These are phyloP conservation scores for Leptopilina boulardi DNA, from an alignment of 1,140 invertebrate species.

Conservation along the genomic window DNA sequence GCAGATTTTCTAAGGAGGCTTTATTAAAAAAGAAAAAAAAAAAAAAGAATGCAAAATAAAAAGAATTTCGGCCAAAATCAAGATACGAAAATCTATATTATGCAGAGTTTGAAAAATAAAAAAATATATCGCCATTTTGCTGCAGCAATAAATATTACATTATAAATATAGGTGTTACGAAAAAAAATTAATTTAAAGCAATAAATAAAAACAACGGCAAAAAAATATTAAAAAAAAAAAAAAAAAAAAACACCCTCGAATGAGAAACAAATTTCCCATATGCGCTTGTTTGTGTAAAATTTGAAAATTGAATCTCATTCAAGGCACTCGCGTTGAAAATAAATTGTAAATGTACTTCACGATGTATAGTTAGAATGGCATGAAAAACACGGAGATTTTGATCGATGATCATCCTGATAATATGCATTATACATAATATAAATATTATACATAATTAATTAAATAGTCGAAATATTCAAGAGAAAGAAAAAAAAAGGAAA, in stretches of 20 bases:
- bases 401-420: constrained; percentile 30
- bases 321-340: constrained; percentile 43
- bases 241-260: too few species aligned
- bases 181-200: constrained; percentile 20
- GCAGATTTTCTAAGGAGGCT: constrained; percentile 24
- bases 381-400: constrained; percentile 41
- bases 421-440: constrained; percentile 29
- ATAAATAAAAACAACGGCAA: constrained; percentile 43
- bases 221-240: too few species aligned
- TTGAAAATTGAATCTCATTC: constrained; percentile 40
- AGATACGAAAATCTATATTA: constrained; percentile 6
- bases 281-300: not conserved
- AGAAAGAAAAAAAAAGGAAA: constrained; percentile 38
- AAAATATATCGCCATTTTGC: constrained; percentile 61
- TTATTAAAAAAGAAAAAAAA: constrained; percentile 39
- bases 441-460: not conserved
- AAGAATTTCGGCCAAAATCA: not conserved
- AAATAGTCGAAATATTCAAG: constrained; percentile 59
- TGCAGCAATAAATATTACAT: constrained; percentile 73
- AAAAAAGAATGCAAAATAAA: not conserved
- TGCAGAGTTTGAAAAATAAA: constrained; percentile 36
- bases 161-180: constrained; percentile 63
- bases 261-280: not conserved
- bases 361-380: constrained; percentile 65
- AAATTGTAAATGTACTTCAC: constrained; percentile 49